Evolutionary conservation across 2,113 vertebrate species (phyloP), one percentile per base, ranked within the genome.

Genomic region (Corythoichthys intestinalis): DNA sequence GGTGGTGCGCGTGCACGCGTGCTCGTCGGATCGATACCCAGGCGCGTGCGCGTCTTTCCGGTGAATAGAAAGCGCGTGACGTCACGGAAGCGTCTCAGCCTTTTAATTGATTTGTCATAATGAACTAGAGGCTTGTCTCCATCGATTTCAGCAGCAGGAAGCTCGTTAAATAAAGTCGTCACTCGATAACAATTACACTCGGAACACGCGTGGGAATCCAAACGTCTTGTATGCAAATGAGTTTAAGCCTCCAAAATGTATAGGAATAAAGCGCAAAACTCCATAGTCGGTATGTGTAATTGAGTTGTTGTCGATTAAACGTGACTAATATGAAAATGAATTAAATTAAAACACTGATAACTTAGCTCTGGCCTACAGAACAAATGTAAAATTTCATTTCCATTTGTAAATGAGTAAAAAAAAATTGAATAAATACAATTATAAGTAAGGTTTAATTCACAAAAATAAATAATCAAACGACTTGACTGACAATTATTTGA

Each of bases 71-170:
- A 58, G 34, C 10, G 1, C 0, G 34, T 58, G 56, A 58, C 56
- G 56, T 58, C 56, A 58, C 56, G 34, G 28, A 12, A 35, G 28
- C 13, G 20, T 59, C 62, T 20, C 2, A 56, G 48, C 44, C 71
- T 69, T 77, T 89, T 89, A 90, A 92, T 91, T 89, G 91, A 92
- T 92, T 92, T 89, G 76, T 85, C 88, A 77, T 89, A 91, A 92
- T 92, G 90, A 92, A 92, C 87, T 91, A 83, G 78, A 77, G 53
- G 20, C 53, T 53, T 87, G 90, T 85, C 82, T 86, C 75, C 81
- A 91, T 92, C 82, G 89, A 91, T 92, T 86, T 86, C 52, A 11
- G 75, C 72, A 80, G 81, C 83, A 65, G 53, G 48, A 67, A 77
- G 80, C 86, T 88, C 87, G 87, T 91, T 86, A 89, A 88, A 81